These are phyloP conservation scores for Pseudopodoces humilis DNA, from an alignment of 2,113 vertebrate species.

Conservation along the genomic window DNA sequence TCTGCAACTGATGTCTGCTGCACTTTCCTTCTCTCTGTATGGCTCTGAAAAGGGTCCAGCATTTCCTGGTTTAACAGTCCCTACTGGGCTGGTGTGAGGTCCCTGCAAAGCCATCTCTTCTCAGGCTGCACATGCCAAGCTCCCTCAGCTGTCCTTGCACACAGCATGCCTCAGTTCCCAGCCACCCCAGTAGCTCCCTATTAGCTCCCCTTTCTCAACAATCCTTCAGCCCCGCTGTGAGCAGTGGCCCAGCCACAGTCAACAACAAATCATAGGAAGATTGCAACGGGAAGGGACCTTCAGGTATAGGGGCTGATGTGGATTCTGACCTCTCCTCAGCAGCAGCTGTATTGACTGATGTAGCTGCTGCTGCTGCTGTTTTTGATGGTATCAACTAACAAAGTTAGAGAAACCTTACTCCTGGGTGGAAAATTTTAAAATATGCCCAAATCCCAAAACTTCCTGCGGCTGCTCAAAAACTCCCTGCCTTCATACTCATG, in stretches of 20 bases:
- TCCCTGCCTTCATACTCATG: background rate
- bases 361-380: background rate
- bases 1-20: background rate
- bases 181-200: background rate
- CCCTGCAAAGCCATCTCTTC: background rate
- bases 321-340: background rate
- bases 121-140: background rate
- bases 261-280: background rate
- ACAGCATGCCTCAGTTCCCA: background rate
- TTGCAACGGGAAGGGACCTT: background rate
- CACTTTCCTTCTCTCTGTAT: background rate
- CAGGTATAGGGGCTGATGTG: background rate
- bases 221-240: background rate
- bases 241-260: background rate
- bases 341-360: background rate
- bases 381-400: background rate
- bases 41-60: background rate
- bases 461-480: background rate
- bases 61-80: background rate
- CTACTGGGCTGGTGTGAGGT: background rate
- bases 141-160: background rate
- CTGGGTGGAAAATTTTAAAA: background rate
- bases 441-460: background rate
- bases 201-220: background rate
- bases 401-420: background rate